Percentiles rank a stretch among this genome's conserved stretches.
phyloP scores from a whole-genome alignment of 2,888 invertebrate genomes.

The Phortica magna region DNA sequence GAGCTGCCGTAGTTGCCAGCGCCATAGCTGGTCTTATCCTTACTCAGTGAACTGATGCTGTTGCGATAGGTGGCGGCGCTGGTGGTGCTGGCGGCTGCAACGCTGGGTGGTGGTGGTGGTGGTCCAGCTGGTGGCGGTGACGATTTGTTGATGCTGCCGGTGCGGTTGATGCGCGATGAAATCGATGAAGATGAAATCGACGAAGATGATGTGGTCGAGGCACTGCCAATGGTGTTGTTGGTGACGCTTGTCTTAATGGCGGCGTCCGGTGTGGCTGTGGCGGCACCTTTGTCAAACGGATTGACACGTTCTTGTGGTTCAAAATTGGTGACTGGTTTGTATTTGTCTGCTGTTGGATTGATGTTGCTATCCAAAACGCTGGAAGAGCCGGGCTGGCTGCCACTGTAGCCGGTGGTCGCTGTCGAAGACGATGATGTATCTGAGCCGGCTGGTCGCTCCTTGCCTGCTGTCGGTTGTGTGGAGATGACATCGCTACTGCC shows the following conservation, averaged over 20 bases:
- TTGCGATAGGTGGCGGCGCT: conserved; percentile 64
- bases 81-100: conserved; percentile 49
- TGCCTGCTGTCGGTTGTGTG: conserved; percentile 67
- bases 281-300: conserved; percentile 76
- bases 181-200: conserved; percentile 72
- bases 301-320: conserved; percentile 77
- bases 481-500: conserved; percentile 67
- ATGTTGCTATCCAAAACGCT: conserved; percentile 73
- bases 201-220: conserved; percentile 67
- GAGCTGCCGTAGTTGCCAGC: conserved; percentile 68
- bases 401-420: conserved; percentile 41
- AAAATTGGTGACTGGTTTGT: conserved; percentile 76
- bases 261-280: conserved; percentile 32
- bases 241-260: conserved; percentile 54
- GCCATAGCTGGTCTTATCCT: conserved; percentile 65
- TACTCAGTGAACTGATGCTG: conserved; percentile 64
- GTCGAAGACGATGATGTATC: conserved; percentile 57
- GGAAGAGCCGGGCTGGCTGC: conserved; percentile 68
- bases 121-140: conserved; percentile 72
- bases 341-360: conserved; percentile 61
- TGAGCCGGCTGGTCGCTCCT: conserved; percentile 44
- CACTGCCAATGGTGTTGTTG: conserved; percentile 53
- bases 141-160: conserved; percentile 69
- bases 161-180: conserved; percentile 73
- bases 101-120: conserved; percentile 69